Base-by-base conservation (phyloP, 2,113 vertebrate genomes). In the Marmota monax region DNA sequence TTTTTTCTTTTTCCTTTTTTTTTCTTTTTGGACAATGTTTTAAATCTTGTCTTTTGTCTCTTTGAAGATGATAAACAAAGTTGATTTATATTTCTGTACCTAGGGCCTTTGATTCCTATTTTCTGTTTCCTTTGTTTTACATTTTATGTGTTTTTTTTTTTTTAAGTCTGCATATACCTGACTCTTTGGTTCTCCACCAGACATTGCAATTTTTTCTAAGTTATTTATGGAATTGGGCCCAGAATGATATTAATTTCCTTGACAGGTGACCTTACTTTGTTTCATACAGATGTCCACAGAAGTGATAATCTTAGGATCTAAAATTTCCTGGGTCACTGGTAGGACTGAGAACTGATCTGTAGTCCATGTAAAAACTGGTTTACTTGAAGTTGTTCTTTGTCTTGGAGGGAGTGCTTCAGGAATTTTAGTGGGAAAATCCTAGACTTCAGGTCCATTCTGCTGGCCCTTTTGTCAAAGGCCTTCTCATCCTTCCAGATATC, bases 101-200 rank as follows among this genome's bases (percentile, higher is more conserved):
- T 85, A 23, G 25, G 78, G 37, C 7, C 17, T 27, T 53, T 82
- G 8, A 83, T 89, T 85, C 42, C 53, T 90, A 65, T 53, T 89
- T 92, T 78, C 13, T 16, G n/a, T 79, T 90, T 90, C 85, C 63
- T 87, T 20, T 93, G 16, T 74, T 88, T 95, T 32, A 84, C 34
- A 25, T 88, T 89, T 58, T 76, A 63, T 6, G 4, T 79, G 58
- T 61, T 37, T 42, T 69, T 67, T 69, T 37, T 42, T 69, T 63
- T 84, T 85, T 1, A 85, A 74, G 56, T 42, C 48, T 73, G 9
- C 9, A 77, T 13, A 32, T 4, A 58, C 20, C 4, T 92, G 8
- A 8, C 74, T 94, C 25, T 96, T 86, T 84, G 65, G 79, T 87
- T 87, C 32, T 96, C 4, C 34, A 2, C 63, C 4, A 73, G 17